These are phyloP conservation scores for Schrankia costaestrigalis DNA, from an alignment of 2,888 invertebrate genomes.

Conservation along the genomic window DNA sequence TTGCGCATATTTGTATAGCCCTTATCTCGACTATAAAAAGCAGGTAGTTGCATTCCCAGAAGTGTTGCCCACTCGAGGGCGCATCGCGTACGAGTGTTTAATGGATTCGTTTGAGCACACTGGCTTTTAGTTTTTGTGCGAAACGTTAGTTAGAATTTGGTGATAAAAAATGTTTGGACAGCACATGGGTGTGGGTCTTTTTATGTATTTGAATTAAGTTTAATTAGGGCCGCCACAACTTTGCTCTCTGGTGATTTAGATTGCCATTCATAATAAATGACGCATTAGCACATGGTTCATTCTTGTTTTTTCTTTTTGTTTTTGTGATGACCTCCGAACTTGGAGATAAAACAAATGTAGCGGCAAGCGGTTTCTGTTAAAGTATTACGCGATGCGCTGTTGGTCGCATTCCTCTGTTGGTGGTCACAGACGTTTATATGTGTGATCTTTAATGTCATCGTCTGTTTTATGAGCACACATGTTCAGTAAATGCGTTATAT, in stretches of 20 bases:
- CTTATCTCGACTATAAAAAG: conserved; percentile 66
- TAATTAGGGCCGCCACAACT: conserved; percentile 11
- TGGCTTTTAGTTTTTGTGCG: conserved; percentile 48
- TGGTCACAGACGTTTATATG: no score
- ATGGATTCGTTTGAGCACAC: conserved; percentile 44
- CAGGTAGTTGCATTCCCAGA: conserved; percentile 76
- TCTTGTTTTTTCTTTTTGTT: conserved; percentile 37
- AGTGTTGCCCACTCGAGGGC: conserved; percentile 54
- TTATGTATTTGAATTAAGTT: conserved; percentile 18
- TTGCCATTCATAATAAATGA: conserved; percentile 33
- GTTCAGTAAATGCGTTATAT: conserved; percentile 4
- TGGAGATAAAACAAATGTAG: conserved; percentile 42
- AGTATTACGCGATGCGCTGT: conserved; percentile 44
- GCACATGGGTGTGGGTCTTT: conserved; percentile 40
- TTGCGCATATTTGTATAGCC: conserved; percentile 56
- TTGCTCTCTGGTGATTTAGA: conserved; percentile 11
- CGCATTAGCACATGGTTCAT: conserved; percentile 44
- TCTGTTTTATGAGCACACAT: conserved; percentile 14
- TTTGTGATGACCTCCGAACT: conserved; percentile 39
- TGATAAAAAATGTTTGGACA: conserved; percentile 28
- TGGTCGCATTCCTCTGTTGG: conserved; percentile 44
- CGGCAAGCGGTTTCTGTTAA: conserved; percentile 52
- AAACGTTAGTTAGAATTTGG: conserved; percentile 37
- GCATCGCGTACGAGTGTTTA: conserved; percentile 41
- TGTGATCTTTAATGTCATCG: conserved; percentile 22